A percentile compares a stretch with the other conserved stretches of the same genome.
These are phyloP conservation scores for Epinephelus lanceolatus DNA, from an alignment of 2,113 vertebrate genomes.

Conservation along the genomic window DNA sequence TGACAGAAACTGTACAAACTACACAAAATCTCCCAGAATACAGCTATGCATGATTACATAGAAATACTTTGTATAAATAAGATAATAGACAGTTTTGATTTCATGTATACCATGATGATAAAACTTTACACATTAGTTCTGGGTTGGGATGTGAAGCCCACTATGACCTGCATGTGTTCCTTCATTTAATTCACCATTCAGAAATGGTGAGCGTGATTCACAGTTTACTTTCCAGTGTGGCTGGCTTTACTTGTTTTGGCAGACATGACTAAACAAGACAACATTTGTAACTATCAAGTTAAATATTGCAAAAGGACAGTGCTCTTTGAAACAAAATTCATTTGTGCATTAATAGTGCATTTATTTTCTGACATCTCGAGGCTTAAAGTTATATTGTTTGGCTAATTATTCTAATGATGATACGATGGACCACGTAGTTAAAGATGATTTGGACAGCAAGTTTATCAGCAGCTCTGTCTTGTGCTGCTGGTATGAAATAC, in stretches of 20 bases:
- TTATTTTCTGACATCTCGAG: too few species aligned
- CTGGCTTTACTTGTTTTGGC: background rate
- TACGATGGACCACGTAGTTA: background rate
- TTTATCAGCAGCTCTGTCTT: too few species aligned
- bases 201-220: background rate
- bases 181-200: constrained; percentile 8
- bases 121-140: too few species aligned
- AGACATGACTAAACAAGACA: background rate
- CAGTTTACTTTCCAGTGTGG: background rate
- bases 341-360: too few species aligned
- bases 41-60: background rate
- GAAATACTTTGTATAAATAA: constrained; percentile 21
- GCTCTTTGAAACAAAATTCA: background rate
- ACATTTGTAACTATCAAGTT: background rate
- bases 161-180: constrained; percentile 2
- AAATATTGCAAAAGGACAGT: background rate
- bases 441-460: background rate
- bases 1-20: constrained; percentile 2
- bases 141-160: too few species aligned
- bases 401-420: background rate
- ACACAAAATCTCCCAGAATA: constrained; percentile 15
- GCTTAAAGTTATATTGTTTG: background rate
- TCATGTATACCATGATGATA: too few species aligned
- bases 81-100: background rate
- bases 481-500: background rate